Conservation (phyloP, 2,888 invertebrate species). For the Micoletzkya japonica region DNA sequence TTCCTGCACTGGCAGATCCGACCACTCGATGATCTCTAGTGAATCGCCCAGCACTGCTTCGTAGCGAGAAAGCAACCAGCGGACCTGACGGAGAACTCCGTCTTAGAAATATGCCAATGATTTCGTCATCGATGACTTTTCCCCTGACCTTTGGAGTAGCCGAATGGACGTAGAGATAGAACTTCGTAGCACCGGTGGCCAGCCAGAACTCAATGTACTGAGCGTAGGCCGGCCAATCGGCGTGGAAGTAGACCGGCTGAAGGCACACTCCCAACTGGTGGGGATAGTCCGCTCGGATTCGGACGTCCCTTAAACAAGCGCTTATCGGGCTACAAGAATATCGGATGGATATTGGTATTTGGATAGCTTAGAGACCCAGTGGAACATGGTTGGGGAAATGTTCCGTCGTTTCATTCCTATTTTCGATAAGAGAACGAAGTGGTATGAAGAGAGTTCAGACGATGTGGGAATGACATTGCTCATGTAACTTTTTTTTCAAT, state of each 20-base stretch:
- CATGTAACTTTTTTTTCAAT: too few species aligned
- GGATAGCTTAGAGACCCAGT: too few species aligned
- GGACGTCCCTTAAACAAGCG: constrained; percentile 2
- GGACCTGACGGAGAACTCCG: neutral
- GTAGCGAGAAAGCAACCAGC: neutral
- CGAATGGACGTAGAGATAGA: constrained; percentile 25
- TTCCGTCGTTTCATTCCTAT: too few species aligned
- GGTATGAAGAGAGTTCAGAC: too few species aligned
- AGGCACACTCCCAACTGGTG: constrained; percentile 24
- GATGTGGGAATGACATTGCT: too few species aligned
- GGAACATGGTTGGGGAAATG: too few species aligned
- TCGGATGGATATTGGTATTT: too few species aligned
- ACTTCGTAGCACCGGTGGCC: constrained; percentile 22
- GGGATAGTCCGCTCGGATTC: neutral
- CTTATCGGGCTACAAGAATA: too few species aligned
- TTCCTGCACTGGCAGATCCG: constrained; percentile 22
- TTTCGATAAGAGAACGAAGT: too few species aligned
- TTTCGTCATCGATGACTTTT: too few species aligned
- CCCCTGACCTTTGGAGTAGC: constrained; percentile 13
- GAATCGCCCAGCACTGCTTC: constrained; percentile 7
- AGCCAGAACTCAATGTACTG: constrained; percentile 25
- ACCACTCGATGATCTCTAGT: constrained; percentile 22
- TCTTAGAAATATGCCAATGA: too few species aligned
- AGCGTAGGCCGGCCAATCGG: constrained; percentile 15
- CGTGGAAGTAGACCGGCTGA: constrained; percentile 22